Conservation (phyloP, 1,140 invertebrate species). For the Mya arenaria region DNA sequence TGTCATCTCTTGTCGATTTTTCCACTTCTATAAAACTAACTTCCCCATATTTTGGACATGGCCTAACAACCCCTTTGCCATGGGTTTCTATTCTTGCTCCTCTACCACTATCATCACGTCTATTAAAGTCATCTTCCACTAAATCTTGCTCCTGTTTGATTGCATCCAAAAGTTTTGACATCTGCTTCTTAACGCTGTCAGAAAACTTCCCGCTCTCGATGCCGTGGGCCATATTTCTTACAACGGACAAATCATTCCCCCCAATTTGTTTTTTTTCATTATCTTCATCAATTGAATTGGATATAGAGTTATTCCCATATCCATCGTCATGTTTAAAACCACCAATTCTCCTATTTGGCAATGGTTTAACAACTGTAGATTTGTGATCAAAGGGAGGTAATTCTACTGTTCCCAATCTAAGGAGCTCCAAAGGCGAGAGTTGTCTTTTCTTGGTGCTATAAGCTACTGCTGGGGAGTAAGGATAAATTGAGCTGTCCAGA, state of each 20-base stretch:
- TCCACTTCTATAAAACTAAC: not conserved
- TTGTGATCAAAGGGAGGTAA: not conserved
- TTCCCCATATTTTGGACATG: not conserved
- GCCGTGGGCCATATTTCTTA: slow-evolving; percentile 14
- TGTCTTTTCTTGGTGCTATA: slow-evolving; percentile 15
- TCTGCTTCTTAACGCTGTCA: slow-evolving; percentile 28
- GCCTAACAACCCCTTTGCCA: not conserved
- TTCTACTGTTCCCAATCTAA: slow-evolving; percentile 25
- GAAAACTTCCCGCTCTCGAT: not conserved
- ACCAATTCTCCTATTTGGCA: not conserved
- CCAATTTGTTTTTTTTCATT: too few species aligned
- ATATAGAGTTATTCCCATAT: too few species aligned
- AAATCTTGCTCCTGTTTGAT: slow-evolving; percentile 13
- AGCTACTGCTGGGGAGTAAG: not conserved
- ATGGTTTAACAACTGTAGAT: slow-evolving; percentile 7
- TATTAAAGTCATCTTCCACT: slow-evolving; percentile 30
- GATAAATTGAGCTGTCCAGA: too few species aligned
- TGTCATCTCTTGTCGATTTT: not conserved
- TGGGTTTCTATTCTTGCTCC: not conserved
- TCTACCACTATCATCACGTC: not conserved
- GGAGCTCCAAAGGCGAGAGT: not conserved
- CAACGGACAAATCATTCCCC: slow-evolving; percentile 14
- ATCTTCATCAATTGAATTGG: too few species aligned
- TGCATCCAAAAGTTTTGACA: slow-evolving; percentile 28
- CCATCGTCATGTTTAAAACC: too few species aligned